Conservation (phyloP, 92 coral and sea anemone genomes). For the Porites cylindrica region DNA sequence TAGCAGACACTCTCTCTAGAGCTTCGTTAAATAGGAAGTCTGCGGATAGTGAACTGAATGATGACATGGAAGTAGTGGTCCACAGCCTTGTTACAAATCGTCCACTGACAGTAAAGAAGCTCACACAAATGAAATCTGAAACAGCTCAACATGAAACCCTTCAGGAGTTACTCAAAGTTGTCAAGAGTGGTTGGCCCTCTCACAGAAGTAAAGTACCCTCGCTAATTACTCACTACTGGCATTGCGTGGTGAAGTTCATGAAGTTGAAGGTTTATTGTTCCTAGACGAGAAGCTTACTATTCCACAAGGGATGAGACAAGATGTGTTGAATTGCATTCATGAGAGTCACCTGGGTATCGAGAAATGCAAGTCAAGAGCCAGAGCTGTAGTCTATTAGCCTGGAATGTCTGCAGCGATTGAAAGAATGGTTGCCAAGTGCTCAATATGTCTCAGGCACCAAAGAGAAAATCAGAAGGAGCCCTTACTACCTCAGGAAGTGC, state of each 20-base stretch:
- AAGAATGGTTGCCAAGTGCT: constrained; percentile 44
- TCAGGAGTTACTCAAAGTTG: constrained; percentile 37
- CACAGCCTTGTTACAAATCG: constrained; percentile 30
- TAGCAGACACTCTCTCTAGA: background rate
- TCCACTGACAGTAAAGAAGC: constrained; percentile 58
- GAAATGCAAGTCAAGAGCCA: constrained; percentile 65
- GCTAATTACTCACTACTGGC: no score
- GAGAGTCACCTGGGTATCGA: constrained; percentile 79
- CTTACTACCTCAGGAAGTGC: background rate
- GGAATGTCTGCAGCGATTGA: constrained; percentile 64
- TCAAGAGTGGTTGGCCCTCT: background rate
- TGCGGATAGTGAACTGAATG: constrained; percentile 28
- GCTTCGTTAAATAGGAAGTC: constrained; percentile 7
- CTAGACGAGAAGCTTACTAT: no score
- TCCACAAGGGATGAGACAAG: background rate
- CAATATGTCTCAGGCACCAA: constrained; percentile 26
- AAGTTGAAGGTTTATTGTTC: no score
- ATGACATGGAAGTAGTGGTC: constrained; percentile 65
- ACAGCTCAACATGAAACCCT: constrained; percentile 57
- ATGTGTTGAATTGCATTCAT: constrained; percentile 56
- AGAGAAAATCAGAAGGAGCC: constrained; percentile 52
- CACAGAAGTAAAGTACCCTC: no score
- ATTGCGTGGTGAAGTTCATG: no score
- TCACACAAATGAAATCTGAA: constrained; percentile 56
- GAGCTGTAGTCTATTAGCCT: constrained; percentile 62